phyloP scores from a whole-genome alignment of 2,113 vertebrate genomes.

The Phrynosoma blainvillii region DNA sequence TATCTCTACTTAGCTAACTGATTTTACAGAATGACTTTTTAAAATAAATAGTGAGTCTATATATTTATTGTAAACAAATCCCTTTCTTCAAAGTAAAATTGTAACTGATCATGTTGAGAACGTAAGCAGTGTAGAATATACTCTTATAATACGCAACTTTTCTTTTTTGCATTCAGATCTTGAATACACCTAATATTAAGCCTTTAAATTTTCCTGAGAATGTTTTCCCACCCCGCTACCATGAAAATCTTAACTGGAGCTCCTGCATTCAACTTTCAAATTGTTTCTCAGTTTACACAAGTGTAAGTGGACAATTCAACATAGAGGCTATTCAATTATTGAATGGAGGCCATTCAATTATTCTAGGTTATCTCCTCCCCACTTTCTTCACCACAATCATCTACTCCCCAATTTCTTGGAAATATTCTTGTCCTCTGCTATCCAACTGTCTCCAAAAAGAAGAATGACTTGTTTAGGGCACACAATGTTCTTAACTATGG shows the following conservation, averaged over 20 bases:
- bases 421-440: neutral
- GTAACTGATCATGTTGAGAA: neutral
- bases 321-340: too few relatives aligned
- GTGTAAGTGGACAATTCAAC: neutral
- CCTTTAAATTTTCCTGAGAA: neutral
- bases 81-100: constrained; percentile 1
- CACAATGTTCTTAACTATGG: neutral
- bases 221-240: neutral
- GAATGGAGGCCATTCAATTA: neutral
- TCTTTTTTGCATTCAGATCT: neutral
- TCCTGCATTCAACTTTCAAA: neutral
- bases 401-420: neutral
- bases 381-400: neutral
- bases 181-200: neutral
- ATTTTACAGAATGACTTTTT: neutral
- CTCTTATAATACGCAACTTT: neutral
- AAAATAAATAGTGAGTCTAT: neutral
- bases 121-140: neutral
- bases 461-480: neutral
- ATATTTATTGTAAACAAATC: neutral
- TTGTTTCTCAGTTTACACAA: neutral
- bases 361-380: neutral
- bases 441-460: neutral
- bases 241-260: neutral
- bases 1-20: neutral